Base-by-base conservation (phyloP, 2,888 invertebrate genomes). In the Acleris emargana region DNA sequence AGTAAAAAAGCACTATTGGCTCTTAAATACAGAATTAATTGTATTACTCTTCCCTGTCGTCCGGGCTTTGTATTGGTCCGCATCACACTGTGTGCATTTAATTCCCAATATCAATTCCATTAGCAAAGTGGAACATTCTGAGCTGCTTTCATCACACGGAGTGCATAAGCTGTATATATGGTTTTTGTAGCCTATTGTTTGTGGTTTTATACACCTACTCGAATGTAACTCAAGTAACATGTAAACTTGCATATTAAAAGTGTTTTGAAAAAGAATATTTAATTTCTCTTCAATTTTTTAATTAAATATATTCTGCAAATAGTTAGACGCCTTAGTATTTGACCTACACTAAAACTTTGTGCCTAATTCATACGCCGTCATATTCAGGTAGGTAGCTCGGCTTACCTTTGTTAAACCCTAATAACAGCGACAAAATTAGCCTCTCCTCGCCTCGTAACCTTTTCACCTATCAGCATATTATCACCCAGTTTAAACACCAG, bases 401-500 rank as follows among this genome's bases (percentile, higher is more conserved):
- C 11, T 38, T 3, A 38, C 53, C 22, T 58, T 38, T 43, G 58
- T 53, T 25, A 58, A 62, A 66, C 52, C 61, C 57, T 66, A 51
- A 61, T 61, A 66, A 61, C 57, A 42, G 60, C 50, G 43, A 55
- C 47, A 18, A 38, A 59, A 64, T 60, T 64, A 60, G 32, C 54
- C 28, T 16, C 42, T 49, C 49, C 4, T 32, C 25, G 25, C 22
- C 9, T 7, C 60, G 51, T 54, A 55, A 60, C 61, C 58, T 58
- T 49, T 45, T 16, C 25, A 32, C 49, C 49, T 45, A 64, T 43
- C 62, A 18, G 18, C 55, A 43, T 59, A 61, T 66, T 66, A 61
- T 66, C 61, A 66, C 60, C 66, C 66, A 38, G 60, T 66, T 66
- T 66, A 57, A 66, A 66, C 61, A 57, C 51, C 47, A 38, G 45